phyloP scores from a whole-genome alignment of 2,888 invertebrate species.

The Mesorhabditis sp. region DNA sequence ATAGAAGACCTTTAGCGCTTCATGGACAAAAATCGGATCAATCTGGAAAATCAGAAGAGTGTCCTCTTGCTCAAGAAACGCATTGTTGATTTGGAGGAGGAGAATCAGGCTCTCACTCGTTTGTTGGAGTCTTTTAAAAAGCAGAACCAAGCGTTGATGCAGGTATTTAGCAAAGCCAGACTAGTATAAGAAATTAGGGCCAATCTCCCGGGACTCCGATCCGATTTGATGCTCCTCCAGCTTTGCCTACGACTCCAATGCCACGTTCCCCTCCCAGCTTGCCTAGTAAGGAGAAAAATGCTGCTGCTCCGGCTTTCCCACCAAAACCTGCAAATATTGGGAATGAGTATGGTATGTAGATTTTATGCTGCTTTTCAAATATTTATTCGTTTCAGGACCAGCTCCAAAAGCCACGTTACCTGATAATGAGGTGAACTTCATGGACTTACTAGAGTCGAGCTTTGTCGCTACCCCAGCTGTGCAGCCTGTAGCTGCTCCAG shows the following conservation, averaged over 20 bases:
- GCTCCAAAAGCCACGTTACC: slow-evolving; percentile 15
- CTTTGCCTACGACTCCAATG: slow-evolving; percentile 18
- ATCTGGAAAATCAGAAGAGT: slow-evolving; percentile 79
- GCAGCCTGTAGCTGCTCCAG: slow-evolving; percentile 27
- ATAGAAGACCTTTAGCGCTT: slow-evolving; percentile 27
- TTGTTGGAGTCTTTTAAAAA: background rate
- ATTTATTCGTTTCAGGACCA: background rate
- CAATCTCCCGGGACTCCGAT: slow-evolving; percentile 11
- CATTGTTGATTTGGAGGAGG: slow-evolving; percentile 80
- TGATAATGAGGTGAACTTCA: background rate
- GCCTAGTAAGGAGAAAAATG: slow-evolving; percentile 4
- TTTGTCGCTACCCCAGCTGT: slow-evolving; percentile 16
- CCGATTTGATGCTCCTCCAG: slow-evolving; percentile 10
- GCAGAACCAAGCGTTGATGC: background rate
- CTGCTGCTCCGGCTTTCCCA: slow-evolving; percentile 5
- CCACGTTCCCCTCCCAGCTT: slow-evolving; percentile 20
- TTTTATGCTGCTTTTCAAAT: background rate
- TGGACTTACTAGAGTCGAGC: too few species aligned
- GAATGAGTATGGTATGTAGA: background rate
- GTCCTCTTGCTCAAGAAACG: slow-evolving; percentile 76
- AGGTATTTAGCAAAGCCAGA: too few species aligned
- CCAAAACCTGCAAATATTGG: background rate
- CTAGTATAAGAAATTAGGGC: too few species aligned
- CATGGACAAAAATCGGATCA: slow-evolving; percentile 83
- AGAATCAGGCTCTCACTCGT: slow-evolving; percentile 66